Evolutionary conservation across 2,888 invertebrate genomes (phyloP), one percentile per base, ranked within the genome.

Genomic region (Creontiades dilutus): DNA sequence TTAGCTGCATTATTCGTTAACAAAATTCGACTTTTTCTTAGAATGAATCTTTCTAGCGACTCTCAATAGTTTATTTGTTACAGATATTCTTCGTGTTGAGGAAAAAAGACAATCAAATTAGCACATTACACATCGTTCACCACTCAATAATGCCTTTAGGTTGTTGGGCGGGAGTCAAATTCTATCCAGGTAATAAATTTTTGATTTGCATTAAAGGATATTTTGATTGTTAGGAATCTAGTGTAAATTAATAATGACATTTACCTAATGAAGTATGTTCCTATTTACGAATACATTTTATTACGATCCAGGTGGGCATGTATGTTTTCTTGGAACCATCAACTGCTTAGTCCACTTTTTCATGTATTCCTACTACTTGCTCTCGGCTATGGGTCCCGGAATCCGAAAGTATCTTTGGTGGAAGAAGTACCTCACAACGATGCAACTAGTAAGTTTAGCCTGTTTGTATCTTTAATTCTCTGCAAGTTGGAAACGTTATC

Each of bases 111-210:
- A 96, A 97, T 93, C 98, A 99, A 93, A 96, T 98, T 91, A 96
- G 97, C 84, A 96, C 96, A 28, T 95, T 99, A 57, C 98, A 99
- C 93, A 98, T 99, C 85, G 97, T 98, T 92, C 98, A 99, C 93
- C 98, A 99, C 93, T 98, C 98, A 80, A 96, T 97, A 91, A 98
- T 99, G 98, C 98, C 98, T 4, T 95, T 98, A 93, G 97, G 97
- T 11, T 98, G 97, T 88, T 99, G 98, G 98, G 97, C 97, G 76
- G 97, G 96, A n/a, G 97, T 97, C 16, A 98, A 98, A 93, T 98
- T 92, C 91, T 92, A 92, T 27, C 92, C 92, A 85, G 92, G 92
- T 92, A 52, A 52, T 7, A 2, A 2, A 37, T 7, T 37, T 37
- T 37, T 37, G 37, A 37, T 37, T 37, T 37, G 2, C 7, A 4